Evolutionary conservation across 2,888 invertebrate genomes (phyloP).

Genomic region (Leucania comma): DNA sequence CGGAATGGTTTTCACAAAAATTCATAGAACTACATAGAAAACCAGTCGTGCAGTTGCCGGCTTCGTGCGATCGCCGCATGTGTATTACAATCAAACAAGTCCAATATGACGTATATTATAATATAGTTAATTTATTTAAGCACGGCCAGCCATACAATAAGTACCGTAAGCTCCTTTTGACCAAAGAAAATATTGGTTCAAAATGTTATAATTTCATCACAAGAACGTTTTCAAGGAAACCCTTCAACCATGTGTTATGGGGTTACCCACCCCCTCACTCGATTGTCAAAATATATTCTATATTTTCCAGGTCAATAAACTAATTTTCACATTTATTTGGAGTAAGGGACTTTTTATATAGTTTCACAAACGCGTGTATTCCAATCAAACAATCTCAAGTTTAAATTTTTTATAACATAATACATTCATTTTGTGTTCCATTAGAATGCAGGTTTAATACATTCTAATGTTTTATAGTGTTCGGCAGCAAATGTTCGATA

Average conservation of each 20-base stretch:
- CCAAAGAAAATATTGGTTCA: constrained; percentile 13
- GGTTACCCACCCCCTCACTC: constrained; percentile 31
- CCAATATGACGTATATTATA: not conserved
- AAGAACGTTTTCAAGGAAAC: constrained; percentile 11
- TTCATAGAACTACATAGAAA: too few relatives aligned
- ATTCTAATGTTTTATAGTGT: too few relatives aligned
- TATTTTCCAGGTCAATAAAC: constrained; percentile 12
- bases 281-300: constrained; percentile 36
- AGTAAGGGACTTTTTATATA: constrained; percentile 7
- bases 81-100: not conserved
- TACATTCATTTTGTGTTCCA: too few relatives aligned
- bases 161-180: not conserved
- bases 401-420: too few relatives aligned
- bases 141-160: not conserved
- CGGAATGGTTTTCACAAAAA: too few relatives aligned
- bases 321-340: constrained; percentile 34
- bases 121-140: not conserved
- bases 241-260: constrained; percentile 26
- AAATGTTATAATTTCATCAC: constrained; percentile 35
- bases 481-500: too few relatives aligned
- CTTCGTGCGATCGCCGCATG: too few relatives aligned
- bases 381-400: too few relatives aligned
- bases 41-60: too few relatives aligned
- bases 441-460: too few relatives aligned
- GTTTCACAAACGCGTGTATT: too few relatives aligned